Evolutionary conservation across 2,797 vertebrate genomes (phyloP).

Genomic region (Gymnoscopelus microlampas): DNA sequence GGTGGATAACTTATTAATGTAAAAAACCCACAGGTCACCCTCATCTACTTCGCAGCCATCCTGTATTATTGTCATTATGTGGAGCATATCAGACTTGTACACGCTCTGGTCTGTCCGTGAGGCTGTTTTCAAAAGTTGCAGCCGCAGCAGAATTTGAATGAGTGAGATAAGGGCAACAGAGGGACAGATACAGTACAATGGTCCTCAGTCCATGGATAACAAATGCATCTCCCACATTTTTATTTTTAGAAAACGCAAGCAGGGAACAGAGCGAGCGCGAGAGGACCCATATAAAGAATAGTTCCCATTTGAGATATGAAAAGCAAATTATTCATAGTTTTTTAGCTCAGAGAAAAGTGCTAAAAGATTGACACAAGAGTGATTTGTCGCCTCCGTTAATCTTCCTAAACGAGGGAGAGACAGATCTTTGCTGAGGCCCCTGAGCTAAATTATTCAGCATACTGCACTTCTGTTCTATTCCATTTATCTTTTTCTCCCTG

Average conservation of each 20-base stretch:
- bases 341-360: conserved; percentile 58
- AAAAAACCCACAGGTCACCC: conserved; percentile 31
- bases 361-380: conserved; percentile 74
- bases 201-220: conserved; percentile 49
- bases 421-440: conserved; percentile 71
- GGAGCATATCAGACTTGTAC: conserved; percentile 52
- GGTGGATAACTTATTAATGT: conserved; percentile 8
- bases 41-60: conserved; percentile 43
- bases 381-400: conserved; percentile 80
- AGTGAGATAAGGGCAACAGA: conserved; percentile 71
- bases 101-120: conserved; percentile 62
- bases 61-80: conserved; percentile 61
- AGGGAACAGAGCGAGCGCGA: conserved; percentile 51
- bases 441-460: conserved; percentile 80
- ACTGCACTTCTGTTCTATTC: conserved; percentile 71
- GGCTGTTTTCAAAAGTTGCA: conserved; percentile 73
- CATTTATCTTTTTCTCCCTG: conserved; percentile 64
- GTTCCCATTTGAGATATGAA: conserved; percentile 67
- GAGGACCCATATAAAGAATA: conserved; percentile 60
- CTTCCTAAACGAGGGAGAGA: conserved; percentile 77
- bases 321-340: conserved; percentile 74
- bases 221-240: conserved; percentile 41
- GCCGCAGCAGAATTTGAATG: conserved; percentile 77
- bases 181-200: conserved; percentile 67
- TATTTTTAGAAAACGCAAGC: conserved; percentile 61